These are phyloP conservation scores for Ceraclea dissimilis DNA, from an alignment of 2,888 invertebrate genomes.

Conservation along the genomic window DNA sequence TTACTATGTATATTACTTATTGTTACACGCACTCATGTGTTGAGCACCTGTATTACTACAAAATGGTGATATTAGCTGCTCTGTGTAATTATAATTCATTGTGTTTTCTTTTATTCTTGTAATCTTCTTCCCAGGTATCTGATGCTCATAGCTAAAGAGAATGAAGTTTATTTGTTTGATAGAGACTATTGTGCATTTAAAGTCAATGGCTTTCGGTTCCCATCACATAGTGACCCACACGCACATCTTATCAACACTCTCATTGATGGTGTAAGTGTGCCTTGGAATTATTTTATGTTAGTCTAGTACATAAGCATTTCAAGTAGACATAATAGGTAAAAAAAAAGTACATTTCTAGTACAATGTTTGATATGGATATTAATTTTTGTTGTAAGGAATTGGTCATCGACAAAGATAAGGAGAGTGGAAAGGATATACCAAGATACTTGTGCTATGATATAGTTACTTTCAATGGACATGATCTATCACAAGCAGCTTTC, in stretches of 20 bases:
- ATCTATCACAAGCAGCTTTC: slow-evolving; percentile 72
- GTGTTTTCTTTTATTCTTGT: too few relatives aligned
- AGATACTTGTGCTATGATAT: slow-evolving; percentile 94
- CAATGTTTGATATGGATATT: too few relatives aligned
- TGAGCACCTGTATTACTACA: too few relatives aligned
- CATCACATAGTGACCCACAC: slow-evolving; percentile 61
- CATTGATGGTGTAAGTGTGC: slow-evolving; percentile 80
- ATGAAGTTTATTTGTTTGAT: slow-evolving; percentile 89
- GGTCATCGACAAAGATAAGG: slow-evolving; percentile 90
- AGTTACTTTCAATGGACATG: slow-evolving; percentile 69
- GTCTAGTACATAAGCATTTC: too few relatives aligned
- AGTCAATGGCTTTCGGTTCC: slow-evolving; percentile 74
- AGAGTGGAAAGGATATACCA: slow-evolving; percentile 65
- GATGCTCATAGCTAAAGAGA: slow-evolving; percentile 85
- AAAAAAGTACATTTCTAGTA: too few relatives aligned
- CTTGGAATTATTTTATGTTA: neutral
- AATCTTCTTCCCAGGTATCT: slow-evolving; percentile 90
- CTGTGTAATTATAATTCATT: too few relatives aligned
- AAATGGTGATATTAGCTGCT: too few relatives aligned
- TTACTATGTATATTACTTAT: too few relatives aligned
- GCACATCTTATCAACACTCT: slow-evolving; percentile 73
- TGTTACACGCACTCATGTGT: too few relatives aligned
- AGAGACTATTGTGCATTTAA: slow-evolving; percentile 89
- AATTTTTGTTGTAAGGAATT: slow-evolving; percentile 62
- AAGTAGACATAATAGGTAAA: too few relatives aligned